Base-by-base conservation (phyloP, 92 coral and sea anemone genomes). In the Zoanthus solanderi region DNA sequence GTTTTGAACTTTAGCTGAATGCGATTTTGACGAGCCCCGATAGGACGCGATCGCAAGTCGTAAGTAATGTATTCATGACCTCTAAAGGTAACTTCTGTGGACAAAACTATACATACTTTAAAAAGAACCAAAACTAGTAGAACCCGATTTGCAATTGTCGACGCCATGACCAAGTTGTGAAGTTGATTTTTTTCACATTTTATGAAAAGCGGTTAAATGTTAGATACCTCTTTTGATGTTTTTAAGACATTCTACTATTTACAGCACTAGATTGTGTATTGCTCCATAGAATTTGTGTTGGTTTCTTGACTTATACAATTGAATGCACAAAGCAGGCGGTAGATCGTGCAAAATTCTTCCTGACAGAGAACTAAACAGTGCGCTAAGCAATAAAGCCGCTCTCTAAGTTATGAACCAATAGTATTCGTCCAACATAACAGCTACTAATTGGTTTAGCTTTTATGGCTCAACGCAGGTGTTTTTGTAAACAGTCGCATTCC, bases 401-500 rank as follows among this genome's bases (percentile, higher is more conserved):
- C 60, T 44, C 11, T 46, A 37, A 37, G 2, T 73, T 9, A 45
- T 65, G 44, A 67, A 65, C 85, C 85, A 81, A 81, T 81, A 81
- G 53, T 68, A 67, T 66, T 79, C 65, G 30, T 29, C 60, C 61
- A 52, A 17, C 32, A 63, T 71, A 65, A 81, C 46, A 32, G 15
- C 74, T 28, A 81, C 74, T 81, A 81, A 81, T 81, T 66, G 85
- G 53, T 67, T 81, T 54, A 58, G 67, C 74, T 45, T 56, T 81
- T 81, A 47, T 65, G 85, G 30, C n/a, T 75, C 85, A 23, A 81
- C 6, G 85, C 85, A 81, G 85, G 85, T 81, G 85, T 81, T 81
- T 75, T 28, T 3, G 75, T 45, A 66, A 81, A 81, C 85, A 81
- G 15, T 28, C 30, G 8, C 46, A 46, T 12, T 68, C 85, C 18